Percentiles rank a stretch among this genome's conserved stretches.
Conservation (phyloP, 2,113 vertebrate genomes). For the Mus spicilegus region DNA sequence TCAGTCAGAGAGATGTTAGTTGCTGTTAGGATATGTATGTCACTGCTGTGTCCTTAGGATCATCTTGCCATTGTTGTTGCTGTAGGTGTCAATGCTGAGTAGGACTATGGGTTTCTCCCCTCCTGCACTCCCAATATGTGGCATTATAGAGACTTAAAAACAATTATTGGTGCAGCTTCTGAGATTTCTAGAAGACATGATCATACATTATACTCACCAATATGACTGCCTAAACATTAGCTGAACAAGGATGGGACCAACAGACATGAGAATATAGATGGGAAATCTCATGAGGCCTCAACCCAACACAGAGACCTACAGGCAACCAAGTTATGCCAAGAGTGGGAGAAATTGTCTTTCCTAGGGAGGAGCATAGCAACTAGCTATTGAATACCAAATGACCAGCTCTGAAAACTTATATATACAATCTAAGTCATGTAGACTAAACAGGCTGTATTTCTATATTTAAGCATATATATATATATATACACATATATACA, state of each 20-base stretch:
- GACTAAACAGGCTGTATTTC: neutral
- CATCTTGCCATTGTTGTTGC: neutral
- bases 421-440: no score
- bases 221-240: neutral
- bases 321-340: no score
- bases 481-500: neutral
- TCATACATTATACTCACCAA: neutral
- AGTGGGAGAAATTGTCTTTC: neutral
- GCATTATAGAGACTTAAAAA: neutral
- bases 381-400: neutral
- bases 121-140: no score
- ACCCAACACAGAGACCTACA: neutral
- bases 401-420: neutral
- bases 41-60: neutral
- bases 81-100: no score
- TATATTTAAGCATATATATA: neutral
- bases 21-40: neutral
- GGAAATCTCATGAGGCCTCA: neutral
- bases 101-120: neutral
- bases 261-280: neutral
- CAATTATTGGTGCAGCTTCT: neutral
- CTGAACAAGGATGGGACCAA: neutral
- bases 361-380: neutral
- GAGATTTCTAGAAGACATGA: neutral
- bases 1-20: neutral